Conservation (phyloP, 1,140 invertebrate genomes). For the Trigoniulus corallinus region DNA sequence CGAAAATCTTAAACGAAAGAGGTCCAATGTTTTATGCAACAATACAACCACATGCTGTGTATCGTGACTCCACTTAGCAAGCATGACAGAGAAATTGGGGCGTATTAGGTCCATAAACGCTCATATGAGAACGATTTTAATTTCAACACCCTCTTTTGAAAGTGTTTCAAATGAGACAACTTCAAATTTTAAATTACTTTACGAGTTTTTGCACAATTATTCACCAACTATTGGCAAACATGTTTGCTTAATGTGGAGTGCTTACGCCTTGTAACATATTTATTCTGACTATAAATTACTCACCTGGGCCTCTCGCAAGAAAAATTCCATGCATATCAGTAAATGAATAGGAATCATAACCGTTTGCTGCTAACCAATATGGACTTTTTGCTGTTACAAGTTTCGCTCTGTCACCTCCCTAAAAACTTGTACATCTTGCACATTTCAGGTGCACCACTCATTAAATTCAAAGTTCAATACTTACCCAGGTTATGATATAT, state of each 20-base stretch:
- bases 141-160: too few species aligned
- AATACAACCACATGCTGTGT: background rate
- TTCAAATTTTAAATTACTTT: background rate
- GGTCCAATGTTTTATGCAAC: background rate
- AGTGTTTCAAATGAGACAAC: background rate
- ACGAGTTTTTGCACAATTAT: background rate
- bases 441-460: too few species aligned
- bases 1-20: constrained; percentile 8
- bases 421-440: too few species aligned
- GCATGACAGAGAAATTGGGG: background rate
- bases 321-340: constrained; percentile 27
- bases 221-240: background rate
- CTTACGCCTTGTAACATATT: background rate
- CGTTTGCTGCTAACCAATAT: constrained; percentile 8
- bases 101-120: too few species aligned
- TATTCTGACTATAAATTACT: background rate
- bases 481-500: background rate
- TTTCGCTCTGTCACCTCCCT: constrained; percentile 1
- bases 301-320: constrained; percentile 25
- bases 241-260: background rate
- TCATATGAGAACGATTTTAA: too few species aligned
- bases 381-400: background rate
- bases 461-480: too few species aligned
- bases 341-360: constrained; percentile 19
- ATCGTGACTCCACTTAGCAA: background rate